Evolutionary conservation across 2,797 vertebrate species (phyloP), one percentile per base, ranked within the genome.

Genomic region (Dallia pectoralis): DNA sequence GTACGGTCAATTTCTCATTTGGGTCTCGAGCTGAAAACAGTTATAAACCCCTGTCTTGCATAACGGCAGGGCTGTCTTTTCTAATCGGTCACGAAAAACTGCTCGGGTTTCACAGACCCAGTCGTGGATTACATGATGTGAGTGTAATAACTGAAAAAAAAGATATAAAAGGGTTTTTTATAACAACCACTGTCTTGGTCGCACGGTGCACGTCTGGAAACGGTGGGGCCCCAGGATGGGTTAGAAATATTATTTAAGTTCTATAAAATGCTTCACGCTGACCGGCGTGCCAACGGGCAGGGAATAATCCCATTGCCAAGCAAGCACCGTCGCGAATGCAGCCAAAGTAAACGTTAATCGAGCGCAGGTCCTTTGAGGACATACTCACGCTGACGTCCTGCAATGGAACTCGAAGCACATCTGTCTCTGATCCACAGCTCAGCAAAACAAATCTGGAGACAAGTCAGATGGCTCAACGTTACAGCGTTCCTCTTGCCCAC

Each of bases 341-440:
- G 53, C 22, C 25, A 25, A 56, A 12, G 22, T 56, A 22, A 56
- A 56, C 8, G 53, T 25, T 14, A 27, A 4, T 59, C 25, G 53
- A 59, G 18, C 53, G n/a, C 53, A 11, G 53, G n/a, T 25, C 30
- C 32, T 15, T 16, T 64, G n/a, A 19, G 48, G 59, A 48, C 71
- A 53, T 48, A 53, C 18, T 3, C 33, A 33, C 33, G 32, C 19
- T 11, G 62, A 65, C 27, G 25, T 47, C 44, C 69, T 84, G 15
- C 48, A 30, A 3, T 19, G 51, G 48, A 69, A 53, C 40, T 36
- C 81, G 80, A 79, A 78, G 83, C 74, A 85, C 89, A 91, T 91
- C 87, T 89, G 89, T 81, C 88, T 89, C 77, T 82, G 89, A 89
- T 91, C 81, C 73, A n/a, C n/a, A 77, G 53, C 75, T 76, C 80